Conservation (phyloP, 2,888 invertebrate species). For the Entomobrya proxima region DNA sequence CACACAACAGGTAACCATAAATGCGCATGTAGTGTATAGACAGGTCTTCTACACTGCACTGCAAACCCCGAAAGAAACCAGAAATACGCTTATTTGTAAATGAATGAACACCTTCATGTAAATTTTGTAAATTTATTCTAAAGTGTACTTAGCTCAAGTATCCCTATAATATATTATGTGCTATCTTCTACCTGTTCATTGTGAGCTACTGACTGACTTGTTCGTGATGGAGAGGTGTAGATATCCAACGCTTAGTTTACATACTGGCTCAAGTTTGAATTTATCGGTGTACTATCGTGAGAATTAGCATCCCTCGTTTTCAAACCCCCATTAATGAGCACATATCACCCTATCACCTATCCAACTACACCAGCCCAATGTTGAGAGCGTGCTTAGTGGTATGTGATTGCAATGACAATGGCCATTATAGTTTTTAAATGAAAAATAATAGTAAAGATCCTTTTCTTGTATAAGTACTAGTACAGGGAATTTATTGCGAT, state of each 20-base stretch:
- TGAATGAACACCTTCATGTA: background rate
- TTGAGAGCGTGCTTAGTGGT: too few relatives aligned
- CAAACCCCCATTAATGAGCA: slow-evolving; percentile 33
- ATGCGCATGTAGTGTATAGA: too few relatives aligned
- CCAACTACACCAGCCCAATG: background rate
- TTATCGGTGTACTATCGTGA: slow-evolving; percentile 22
- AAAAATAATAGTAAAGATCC: background rate
- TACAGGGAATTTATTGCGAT: background rate
- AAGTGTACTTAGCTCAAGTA: background rate
- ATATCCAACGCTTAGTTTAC: background rate
- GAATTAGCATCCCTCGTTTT: slow-evolving; percentile 45
- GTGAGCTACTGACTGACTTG: background rate
- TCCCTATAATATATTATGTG: background rate
- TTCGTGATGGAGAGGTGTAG: too few relatives aligned
- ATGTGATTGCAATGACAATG: background rate
- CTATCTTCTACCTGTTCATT: background rate
- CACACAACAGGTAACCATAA: too few relatives aligned
- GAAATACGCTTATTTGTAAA: background rate
- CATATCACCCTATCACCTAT: background rate
- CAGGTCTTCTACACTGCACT: too few relatives aligned
- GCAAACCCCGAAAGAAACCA: too few relatives aligned
- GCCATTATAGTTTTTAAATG: background rate
- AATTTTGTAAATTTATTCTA: slow-evolving; percentile 15
- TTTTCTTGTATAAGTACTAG: slow-evolving; percentile 13
- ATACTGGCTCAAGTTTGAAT: background rate